Conservation (phyloP, 2,888 invertebrate species). For the Meta bourneti region DNA sequence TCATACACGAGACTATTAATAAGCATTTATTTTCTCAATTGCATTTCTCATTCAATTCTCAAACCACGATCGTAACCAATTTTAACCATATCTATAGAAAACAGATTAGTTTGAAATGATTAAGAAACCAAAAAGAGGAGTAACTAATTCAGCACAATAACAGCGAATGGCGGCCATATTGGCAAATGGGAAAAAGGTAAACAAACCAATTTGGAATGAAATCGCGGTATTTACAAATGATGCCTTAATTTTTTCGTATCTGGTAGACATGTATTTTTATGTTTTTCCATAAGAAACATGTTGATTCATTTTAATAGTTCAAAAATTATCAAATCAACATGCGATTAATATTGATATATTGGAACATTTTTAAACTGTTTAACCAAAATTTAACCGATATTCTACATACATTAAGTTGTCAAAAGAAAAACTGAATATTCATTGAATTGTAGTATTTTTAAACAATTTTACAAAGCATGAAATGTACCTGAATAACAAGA, state of each 20-base stretch:
- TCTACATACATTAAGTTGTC: neutral
- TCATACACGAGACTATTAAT: no score
- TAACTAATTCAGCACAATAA: neutral
- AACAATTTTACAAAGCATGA: neutral
- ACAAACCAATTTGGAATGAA: neutral
- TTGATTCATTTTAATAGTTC: neutral
- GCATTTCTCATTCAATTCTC: neutral
- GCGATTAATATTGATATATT: neutral
- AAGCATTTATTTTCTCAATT: neutral
- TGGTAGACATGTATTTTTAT: neutral
- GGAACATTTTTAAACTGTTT: neutral
- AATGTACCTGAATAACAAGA: slow-evolving; percentile 1
- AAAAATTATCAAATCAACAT: neutral
- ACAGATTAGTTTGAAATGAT: neutral
- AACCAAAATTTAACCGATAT: neutral
- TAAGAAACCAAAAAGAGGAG: neutral
- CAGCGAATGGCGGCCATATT: neutral
- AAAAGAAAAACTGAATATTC: neutral
- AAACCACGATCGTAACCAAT: neutral
- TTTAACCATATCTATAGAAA: neutral
- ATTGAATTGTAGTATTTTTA: neutral
- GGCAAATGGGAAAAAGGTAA: neutral
- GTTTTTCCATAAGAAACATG: neutral
- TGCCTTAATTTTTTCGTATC: no score
- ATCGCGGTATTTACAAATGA: no score